Evolutionary conservation across 2,797 vertebrate species (phyloP), one percentile per base, ranked within the genome.

Genomic region (Centroberyx gerrardi): DNA sequence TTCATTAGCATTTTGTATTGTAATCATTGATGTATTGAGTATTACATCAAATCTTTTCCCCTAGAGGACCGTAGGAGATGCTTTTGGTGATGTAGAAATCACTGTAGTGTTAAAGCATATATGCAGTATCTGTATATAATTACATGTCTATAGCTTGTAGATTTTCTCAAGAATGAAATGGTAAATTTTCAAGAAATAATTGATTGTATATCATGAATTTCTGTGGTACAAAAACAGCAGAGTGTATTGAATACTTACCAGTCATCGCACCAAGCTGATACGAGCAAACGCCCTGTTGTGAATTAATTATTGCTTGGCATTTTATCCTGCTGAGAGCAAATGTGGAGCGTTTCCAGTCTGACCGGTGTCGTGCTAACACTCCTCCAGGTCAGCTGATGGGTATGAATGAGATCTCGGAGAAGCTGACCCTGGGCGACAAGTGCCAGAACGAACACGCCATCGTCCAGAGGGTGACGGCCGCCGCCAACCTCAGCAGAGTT

Each of bases 361-460:
- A 84, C 77, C 68, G 0, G 18, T 1, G 42, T 62, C 72, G 64
- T 17, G 38, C 73, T 76, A 65, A 0, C 40, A n/a, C 62, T 17
- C 51, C 76, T 78, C 49, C 92, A 99, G 98, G 97, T 87, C 97
- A 99, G 93, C 95, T 99, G 83, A 98, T 95, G 4, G 98, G 98
- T 10, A 99, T 99, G 98, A 99, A 97, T 0, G 98, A 99, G 92
- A 97, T 99, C 93, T 94, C 95, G 0, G 97, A 99, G 95, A 97
- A 96, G 88, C 83, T 99, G 72, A 93, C 44, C 0, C 92, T 99
- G 82, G 94, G 95, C 0, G 93, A 89, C 5, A 92, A 94, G 36
- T 97, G 96, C 83, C 93, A 82, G 75, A 96, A 92, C 0, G 97
- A 98, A 74, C 97, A 98, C 1, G 1, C 89, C 60, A 96, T 99